These are phyloP conservation scores for Cyprinodon brontotheroides DNA, from an alignment of 2,113 vertebrate genomes.

Conservation along the genomic window DNA sequence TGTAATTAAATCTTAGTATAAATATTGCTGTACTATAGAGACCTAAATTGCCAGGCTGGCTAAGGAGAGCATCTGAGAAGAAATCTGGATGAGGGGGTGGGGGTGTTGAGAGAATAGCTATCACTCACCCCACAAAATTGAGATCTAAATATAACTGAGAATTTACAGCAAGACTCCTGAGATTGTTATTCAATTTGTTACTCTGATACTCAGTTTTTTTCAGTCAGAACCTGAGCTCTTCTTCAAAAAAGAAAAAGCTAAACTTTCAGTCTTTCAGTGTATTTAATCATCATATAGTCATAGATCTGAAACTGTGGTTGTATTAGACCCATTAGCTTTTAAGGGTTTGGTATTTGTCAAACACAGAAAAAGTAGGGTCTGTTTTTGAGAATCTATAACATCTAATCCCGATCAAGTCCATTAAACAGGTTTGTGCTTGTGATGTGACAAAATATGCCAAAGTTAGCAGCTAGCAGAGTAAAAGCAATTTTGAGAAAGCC, in stretches of 20 bases:
- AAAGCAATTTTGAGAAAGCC: neutral
- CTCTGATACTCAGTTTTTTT: no score
- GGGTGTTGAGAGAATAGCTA: no score
- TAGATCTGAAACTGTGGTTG: neutral
- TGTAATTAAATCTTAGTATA: neutral
- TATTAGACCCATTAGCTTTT: neutral
- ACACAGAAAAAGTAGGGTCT: neutral
- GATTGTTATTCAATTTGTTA: no score
- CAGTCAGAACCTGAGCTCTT: neutral
- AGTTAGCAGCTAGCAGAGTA: no score
- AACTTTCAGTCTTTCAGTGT: neutral
- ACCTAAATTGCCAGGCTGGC: no score
- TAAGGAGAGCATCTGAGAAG: neutral
- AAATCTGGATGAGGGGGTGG: neutral
- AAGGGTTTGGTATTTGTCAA: neutral
- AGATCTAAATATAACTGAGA: no score
- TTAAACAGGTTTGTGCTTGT: neutral
- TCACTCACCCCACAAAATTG: no score
- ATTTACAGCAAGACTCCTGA: no score
- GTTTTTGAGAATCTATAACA: neutral
- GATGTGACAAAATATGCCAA: no score
- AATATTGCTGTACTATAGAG: neutral
- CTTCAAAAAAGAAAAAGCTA: neutral
- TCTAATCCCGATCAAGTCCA: neutral
- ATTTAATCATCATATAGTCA: neutral